Evolutionary conservation across 2,888 invertebrate genomes (phyloP).

Genomic region (Coecobrya sp.): DNA sequence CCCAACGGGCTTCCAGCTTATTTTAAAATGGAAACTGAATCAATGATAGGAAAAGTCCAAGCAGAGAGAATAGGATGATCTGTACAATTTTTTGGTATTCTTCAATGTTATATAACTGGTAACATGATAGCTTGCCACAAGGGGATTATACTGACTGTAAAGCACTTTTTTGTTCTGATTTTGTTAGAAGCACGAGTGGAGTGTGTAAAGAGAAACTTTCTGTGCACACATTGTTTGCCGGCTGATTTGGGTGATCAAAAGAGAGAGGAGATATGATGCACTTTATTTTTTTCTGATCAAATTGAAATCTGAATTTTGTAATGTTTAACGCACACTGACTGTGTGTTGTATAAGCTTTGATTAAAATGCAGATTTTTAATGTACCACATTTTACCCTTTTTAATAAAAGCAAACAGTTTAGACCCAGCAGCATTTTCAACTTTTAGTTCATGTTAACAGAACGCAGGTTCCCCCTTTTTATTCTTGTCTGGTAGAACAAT

Average conservation of each 20-base stretch:
- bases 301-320: too few relatives aligned
- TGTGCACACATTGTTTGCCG: background rate
- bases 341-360: conserved; percentile 30
- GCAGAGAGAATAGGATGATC: background rate
- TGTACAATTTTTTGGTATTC: background rate
- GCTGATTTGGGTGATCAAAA: background rate
- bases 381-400: conserved; percentile 10
- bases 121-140: conserved; percentile 53
- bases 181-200: conserved; percentile 8
- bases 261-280: conserved; percentile 24
- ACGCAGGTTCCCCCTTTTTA: background rate
- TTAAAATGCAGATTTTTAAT: conserved; percentile 70
- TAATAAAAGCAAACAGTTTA: background rate
- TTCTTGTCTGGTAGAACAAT: background rate
- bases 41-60: background rate
- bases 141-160: conserved; percentile 18
- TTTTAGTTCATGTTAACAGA: background rate
- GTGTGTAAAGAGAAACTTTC: background rate
- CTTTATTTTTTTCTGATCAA: background rate
- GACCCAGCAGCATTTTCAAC: background rate
- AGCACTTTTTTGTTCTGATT: conserved; percentile 32
- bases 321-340: background rate
- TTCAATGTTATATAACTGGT: background rate
- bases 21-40: conserved; percentile 8
- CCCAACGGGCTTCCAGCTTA: background rate